A percentile compares a stretch with the other conserved stretches of the same genome.
Conservation (phyloP, 2,797 vertebrate species). For the Emys orbicularis region DNA sequence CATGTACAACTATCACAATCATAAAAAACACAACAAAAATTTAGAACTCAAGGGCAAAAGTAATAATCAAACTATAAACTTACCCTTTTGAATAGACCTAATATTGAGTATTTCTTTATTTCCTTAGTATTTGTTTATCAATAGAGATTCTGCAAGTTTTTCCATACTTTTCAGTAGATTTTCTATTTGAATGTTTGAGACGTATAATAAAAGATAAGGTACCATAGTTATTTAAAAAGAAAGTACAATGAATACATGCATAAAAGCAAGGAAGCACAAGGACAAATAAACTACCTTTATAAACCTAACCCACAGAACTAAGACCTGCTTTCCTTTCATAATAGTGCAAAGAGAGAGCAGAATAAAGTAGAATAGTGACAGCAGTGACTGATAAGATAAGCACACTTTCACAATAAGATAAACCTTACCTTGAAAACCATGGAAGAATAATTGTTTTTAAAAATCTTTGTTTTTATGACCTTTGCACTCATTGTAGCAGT, state of each 20-base stretch:
- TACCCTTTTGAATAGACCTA: background rate
- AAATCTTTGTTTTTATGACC: background rate
- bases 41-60: background rate
- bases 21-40: background rate
- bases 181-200: background rate
- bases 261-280: background rate
- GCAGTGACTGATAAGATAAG: constrained; percentile 32
- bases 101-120: background rate
- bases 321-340: background rate
- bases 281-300: background rate
- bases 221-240: background rate
- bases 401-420: background rate
- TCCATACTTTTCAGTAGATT: background rate
- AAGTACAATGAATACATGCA: background rate
- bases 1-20: too few species aligned
- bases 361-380: background rate
- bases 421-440: constrained; percentile 7
- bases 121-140: background rate
- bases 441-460: constrained; percentile 29
- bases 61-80: background rate
- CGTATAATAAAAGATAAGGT: background rate
- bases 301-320: background rate
- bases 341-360: background rate
- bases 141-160: background rate
- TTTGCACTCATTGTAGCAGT: background rate